These are phyloP conservation scores for Stenopsyche tienmushanensis DNA, from an alignment of 1,140 invertebrate genomes.

Conservation along the genomic window DNA sequence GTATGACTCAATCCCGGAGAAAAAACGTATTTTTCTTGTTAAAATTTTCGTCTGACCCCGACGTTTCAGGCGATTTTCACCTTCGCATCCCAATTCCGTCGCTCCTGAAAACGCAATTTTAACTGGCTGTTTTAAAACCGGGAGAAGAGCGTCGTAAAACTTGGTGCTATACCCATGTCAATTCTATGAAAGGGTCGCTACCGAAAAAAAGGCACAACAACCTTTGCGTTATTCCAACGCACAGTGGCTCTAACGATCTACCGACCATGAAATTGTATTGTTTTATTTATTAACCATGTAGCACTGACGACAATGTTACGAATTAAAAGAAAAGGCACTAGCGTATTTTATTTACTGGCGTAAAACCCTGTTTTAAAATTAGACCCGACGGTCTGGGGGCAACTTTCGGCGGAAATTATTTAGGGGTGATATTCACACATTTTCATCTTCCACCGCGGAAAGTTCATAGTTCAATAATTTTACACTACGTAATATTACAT, in stretches of 20 bases:
- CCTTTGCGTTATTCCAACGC: neutral
- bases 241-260: neutral
- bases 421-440: too few species aligned
- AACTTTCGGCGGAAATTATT: too few species aligned
- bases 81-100: too few species aligned
- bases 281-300: slow-evolving; percentile 12
- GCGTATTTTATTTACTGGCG: neutral
- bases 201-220: neutral
- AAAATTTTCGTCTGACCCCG: too few species aligned
- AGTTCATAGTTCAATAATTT: too few species aligned
- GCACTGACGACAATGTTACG: neutral
- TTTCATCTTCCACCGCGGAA: too few species aligned
- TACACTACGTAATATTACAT: too few species aligned
- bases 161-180: neutral
- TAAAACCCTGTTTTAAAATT: neutral
- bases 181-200: neutral
- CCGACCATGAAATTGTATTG: slow-evolving; percentile 20
- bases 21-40: too few species aligned
- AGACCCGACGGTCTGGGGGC: neutral
- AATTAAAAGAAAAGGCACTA: neutral
- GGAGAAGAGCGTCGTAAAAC: neutral
- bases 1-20: too few species aligned
- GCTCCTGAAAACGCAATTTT: neutral
- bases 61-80: too few species aligned
- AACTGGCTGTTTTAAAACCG: slow-evolving; percentile 3